Base-by-base conservation (phyloP, 2,797 vertebrate genomes). In the Clamator glandarius region DNA sequence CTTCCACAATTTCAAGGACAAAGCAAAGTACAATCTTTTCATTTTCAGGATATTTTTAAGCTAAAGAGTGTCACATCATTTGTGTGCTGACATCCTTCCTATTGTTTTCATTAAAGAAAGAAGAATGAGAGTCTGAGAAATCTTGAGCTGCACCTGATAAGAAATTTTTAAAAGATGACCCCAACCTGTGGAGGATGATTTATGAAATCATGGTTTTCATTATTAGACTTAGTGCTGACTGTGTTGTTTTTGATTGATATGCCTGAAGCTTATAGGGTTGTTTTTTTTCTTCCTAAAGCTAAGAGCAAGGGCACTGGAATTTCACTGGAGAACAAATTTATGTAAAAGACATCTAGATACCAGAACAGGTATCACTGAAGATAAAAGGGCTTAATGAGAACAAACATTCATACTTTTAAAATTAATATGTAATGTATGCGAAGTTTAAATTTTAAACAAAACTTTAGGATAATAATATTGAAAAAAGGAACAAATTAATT, bases 171-270 rank as follows among this genome's bases (percentile, higher is more conserved):
- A 98, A 97, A 96, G 98, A 99, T 98, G 98, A 98, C 98, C 98
- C 98, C 97, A 98, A 98, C 98, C 97, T 98, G 84, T 96, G 84
- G 52, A 97, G 97, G 97, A 98, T 99, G 99, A 99, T 99, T 99
- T 98, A 99, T 99, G 98, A 98, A 99, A 99, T 98, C 97, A 97
- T 97, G 93, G 95, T 98, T 98, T 98, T 98, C 98, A 98, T 98
- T 99, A 99, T 98, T 98, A 98, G 97, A 98, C 98, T 98, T 98
- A 97, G 97, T 98, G 98, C 98, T 98, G 98, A 98, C 98, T 98
- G 95, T 98, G 97, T 98, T 98, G 97, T 97, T 98, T 98, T 98
- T 98, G 98, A 98, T 97, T 98, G 98, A 98, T 98, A 97, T 92
- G 72, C 88, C 88, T 96, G 84, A 80, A 97, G 87, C 90, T 96